Percentiles rank a stretch among this genome's conserved stretches.
These are phyloP conservation scores for Colius striatus DNA, from an alignment of 2,113 vertebrate genomes.

Conservation along the genomic window DNA sequence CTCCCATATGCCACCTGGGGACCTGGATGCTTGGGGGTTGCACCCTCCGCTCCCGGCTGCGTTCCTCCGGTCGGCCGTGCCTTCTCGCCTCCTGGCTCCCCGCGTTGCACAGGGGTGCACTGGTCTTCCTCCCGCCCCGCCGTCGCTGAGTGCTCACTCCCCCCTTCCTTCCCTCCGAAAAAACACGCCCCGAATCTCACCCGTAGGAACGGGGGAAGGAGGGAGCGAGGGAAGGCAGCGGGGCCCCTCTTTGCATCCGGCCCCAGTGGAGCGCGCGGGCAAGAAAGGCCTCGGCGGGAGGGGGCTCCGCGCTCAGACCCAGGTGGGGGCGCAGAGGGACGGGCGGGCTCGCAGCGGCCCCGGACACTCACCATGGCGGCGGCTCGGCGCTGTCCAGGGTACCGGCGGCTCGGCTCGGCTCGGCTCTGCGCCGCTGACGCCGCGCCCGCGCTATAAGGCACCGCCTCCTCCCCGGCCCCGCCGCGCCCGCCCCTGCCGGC, in stretches of 20 bases:
- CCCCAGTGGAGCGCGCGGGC: neutral
- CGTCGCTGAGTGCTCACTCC: too few species aligned
- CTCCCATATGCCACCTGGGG: neutral
- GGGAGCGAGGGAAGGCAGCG: neutral
- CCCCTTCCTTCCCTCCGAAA: too few species aligned
- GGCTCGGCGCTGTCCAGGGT: slow-evolving; percentile 74
- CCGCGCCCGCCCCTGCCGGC: neutral
- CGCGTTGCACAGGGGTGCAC: accelerated
- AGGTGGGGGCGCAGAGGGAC: neutral
- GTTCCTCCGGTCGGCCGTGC: too few species aligned
- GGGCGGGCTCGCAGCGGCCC: too few species aligned
- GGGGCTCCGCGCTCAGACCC: too few species aligned
- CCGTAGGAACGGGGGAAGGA: neutral
- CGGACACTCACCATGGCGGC: slow-evolving; percentile 37
- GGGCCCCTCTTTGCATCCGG: neutral
- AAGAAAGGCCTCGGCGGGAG: neutral
- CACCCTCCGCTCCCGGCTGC: neutral
- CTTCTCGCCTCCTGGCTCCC: neutral
- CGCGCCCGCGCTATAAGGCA: neutral
- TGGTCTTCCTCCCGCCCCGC: neutral
- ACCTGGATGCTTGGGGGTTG: neutral
- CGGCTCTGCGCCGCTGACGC: neutral
- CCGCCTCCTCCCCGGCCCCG: slow-evolving; percentile 2
- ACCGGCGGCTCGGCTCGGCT: neutral
- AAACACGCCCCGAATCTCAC: neutral